Conservation (phyloP, 2,113 vertebrate species). For the Sus scrofa region DNA sequence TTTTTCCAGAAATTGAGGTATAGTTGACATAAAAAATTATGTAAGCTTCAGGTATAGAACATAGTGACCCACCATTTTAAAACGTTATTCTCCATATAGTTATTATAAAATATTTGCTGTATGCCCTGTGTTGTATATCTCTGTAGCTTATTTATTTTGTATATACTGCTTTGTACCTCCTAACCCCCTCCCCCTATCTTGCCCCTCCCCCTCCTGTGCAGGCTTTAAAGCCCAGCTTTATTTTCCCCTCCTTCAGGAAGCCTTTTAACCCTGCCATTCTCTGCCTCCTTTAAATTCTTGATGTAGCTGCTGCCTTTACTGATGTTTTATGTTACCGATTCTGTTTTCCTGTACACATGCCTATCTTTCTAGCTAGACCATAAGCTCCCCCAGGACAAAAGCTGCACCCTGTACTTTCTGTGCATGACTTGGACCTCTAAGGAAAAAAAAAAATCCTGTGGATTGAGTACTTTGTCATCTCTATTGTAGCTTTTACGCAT, state of each 20-base stretch:
- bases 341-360: not conserved
- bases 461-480: not conserved
- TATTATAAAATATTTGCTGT: not conserved
- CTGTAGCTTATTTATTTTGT: not conserved
- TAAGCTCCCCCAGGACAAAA: not conserved
- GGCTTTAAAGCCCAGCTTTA: not conserved
- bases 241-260: not conserved
- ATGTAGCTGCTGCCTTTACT: not conserved
- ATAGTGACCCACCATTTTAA: not conserved
- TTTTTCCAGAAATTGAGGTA: not conserved
- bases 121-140: not conserved
- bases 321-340: not conserved
- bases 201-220: not conserved
- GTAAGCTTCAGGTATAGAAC: not conserved
- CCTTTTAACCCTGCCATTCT: not conserved
- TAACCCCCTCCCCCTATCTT: not conserved
- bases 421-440: not conserved
- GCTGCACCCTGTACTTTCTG: accelerated
- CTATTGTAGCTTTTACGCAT: not conserved
- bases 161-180: not conserved
- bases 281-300: not conserved
- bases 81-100: not conserved
- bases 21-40: not conserved
- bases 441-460: not conserved
- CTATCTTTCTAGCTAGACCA: slow-evolving; percentile 10